phyloP scores from a whole-genome alignment of 1,140 invertebrate genomes.

The Arion vulgaris region DNA sequence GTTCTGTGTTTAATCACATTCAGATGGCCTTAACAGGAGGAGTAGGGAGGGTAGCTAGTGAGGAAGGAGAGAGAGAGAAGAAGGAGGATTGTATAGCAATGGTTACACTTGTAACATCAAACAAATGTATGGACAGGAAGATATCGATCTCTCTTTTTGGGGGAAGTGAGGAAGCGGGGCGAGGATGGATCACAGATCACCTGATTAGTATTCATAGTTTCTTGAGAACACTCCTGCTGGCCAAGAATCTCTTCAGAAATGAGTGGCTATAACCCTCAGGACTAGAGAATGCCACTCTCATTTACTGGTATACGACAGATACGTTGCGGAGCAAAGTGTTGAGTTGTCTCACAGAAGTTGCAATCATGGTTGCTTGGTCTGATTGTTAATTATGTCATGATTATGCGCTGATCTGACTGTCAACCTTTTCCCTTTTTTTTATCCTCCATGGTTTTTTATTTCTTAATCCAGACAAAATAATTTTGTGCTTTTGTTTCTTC shows the following conservation, averaged over 20 bases:
- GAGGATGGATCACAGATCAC: neutral
- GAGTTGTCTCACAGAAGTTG: neutral
- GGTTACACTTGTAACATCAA: neutral
- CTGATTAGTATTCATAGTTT: constrained; percentile 17
- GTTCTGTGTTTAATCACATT: too few relatives aligned
- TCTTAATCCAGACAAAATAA: too few relatives aligned
- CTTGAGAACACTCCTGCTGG: neutral
- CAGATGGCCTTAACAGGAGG: too few relatives aligned
- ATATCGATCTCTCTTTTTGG: neutral
- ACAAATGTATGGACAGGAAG: neutral
- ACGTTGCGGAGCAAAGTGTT: neutral
- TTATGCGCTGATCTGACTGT: neutral
- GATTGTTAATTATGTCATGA: constrained; percentile 12
- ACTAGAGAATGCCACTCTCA: neutral
- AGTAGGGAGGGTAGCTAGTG: too few relatives aligned
- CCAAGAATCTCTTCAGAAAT: neutral
- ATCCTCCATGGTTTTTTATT: too few relatives aligned
- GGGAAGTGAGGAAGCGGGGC: neutral
- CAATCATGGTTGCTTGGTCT: neutral
- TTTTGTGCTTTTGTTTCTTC: too few relatives aligned
- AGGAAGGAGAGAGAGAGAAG: too few relatives aligned
- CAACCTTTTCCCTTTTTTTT: neutral
- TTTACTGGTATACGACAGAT: neutral
- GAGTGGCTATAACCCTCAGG: constrained; percentile 2
- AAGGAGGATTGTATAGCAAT: too few relatives aligned